A percentile compares a stretch with the other conserved stretches of the same genome.
Evolutionary conservation across 2,113 vertebrate species (phyloP).

Genomic region (Bettongia penicillata): DNA sequence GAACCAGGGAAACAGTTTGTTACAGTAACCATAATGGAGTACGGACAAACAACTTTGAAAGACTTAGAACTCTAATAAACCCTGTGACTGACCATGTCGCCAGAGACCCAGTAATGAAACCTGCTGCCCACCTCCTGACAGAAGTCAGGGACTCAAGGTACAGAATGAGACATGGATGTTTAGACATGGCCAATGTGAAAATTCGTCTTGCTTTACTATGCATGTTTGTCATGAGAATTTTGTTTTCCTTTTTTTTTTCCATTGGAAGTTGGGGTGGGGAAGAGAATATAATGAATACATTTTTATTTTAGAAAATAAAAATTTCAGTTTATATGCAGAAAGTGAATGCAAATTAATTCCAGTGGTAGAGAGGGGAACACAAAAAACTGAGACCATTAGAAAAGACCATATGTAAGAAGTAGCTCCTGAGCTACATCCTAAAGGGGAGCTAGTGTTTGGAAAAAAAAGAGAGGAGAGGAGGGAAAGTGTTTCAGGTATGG

Average conservation of each 20-base stretch:
- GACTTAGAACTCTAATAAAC: background rate
- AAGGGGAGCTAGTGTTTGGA: background rate
- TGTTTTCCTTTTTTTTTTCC: background rate
- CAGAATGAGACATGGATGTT: background rate
- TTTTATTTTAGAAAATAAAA: background rate
- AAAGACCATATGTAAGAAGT: background rate
- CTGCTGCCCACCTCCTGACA: background rate
- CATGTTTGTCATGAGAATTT: background rate
- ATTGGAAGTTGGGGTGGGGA: background rate
- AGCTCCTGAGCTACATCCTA: background rate
- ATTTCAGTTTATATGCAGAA: background rate
- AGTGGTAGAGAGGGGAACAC: background rate
- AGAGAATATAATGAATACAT: background rate
- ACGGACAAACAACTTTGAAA: background rate
- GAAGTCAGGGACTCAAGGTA: too few relatives aligned
- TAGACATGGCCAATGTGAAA: background rate
- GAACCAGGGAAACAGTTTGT: background rate
- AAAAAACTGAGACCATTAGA: background rate
- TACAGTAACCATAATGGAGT: background rate
- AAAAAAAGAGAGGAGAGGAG: background rate
- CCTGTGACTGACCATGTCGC: background rate
- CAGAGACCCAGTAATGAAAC: background rate
- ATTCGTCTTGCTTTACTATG: background rate
- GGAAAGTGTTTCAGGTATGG: background rate
- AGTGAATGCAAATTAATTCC: background rate